Evolutionary conservation across 2,888 invertebrate genomes (phyloP), one percentile per base, ranked within the genome.

Genomic region (Ophioninae sp.): DNA sequence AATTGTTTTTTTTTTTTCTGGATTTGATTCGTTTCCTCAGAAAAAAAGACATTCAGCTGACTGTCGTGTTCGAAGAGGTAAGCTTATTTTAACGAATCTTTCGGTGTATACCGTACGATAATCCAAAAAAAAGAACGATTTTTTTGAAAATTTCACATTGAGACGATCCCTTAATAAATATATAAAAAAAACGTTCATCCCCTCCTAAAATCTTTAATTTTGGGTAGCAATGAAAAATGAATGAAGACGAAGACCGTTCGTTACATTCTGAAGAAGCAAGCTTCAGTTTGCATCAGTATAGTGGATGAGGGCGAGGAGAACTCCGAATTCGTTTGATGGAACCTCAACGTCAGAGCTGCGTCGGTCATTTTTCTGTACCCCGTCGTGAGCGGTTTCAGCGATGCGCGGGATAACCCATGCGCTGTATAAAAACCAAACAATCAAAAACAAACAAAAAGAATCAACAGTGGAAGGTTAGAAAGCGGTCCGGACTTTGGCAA

Each of bases 331-430:
- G 65, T 57, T 79, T 72, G 41, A 65, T 72, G 79, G 69, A 30
- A 30, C 77, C 68, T 37, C 69, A 78, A 62, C 61, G 50, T 21
- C 69, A 65, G 79, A 64, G 56, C 37, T 44, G 20, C 13, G 65
- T 67, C 57, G 78, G 74, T 65, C 65, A 79, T 79, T 72, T 59
- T 75, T 64, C 79, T 75, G 72, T 81, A 84, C 79, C 83, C 83
- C 83, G 83, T 74, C 83, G 83, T 72, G 81, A 64, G 72, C 83
- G 74, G 83, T 74, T 84, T 75, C 74, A 67, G 74, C 78, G 81
- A 84, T 84, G 76, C 44, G 57, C 44, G 57, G 56, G 64, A 80
- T 74, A 81, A 23, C 70, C 59, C 20, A 61, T n/a, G 61, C 37
- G 62, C 50, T 30, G 13, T 70, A 37, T 74, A 65, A 79, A 80